Percentiles rank a stretch among this genome's conserved stretches.
Conservation (phyloP, 2,113 vertebrate species). For the Varanus komodoensis region DNA sequence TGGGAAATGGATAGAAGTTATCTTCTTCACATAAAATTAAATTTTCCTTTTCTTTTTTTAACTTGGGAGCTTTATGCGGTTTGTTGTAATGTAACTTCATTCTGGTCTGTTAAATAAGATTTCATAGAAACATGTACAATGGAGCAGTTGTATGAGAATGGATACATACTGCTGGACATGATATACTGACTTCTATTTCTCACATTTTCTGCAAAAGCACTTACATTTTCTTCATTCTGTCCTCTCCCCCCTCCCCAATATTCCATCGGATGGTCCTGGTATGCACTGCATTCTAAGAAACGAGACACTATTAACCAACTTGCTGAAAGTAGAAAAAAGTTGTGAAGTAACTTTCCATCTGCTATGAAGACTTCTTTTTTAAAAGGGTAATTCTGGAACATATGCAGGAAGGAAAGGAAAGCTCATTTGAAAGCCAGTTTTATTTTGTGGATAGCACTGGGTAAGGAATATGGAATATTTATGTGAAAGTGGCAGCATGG, state of each 20-base stretch:
- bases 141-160: slow-evolving; percentile 55
- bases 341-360: slow-evolving; percentile 48
- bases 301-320: slow-evolving; percentile 36
- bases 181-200: slow-evolving; percentile 8
- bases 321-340: slow-evolving; percentile 48
- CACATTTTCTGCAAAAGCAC: slow-evolving; percentile 47
- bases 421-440: slow-evolving; percentile 3
- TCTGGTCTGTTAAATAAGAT: slow-evolving; percentile 66
- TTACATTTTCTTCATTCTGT: background rate
- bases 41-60: slow-evolving; percentile 9
- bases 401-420: slow-evolving; percentile 25
- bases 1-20: slow-evolving; percentile 47
- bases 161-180: slow-evolving; percentile 42
- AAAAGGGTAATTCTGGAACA: background rate
- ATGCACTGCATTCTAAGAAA: slow-evolving; percentile 51
- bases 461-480: background rate
- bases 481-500: background rate
- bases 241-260: slow-evolving; percentile 3
- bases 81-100: slow-evolving; percentile 43
- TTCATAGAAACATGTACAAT: slow-evolving; percentile 51
- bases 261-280: slow-evolving; percentile 14
- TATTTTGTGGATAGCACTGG: background rate
- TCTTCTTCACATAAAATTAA: slow-evolving; percentile 35
- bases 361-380: slow-evolving; percentile 20
- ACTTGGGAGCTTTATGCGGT: slow-evolving; percentile 13